These are phyloP conservation scores for Peromyscus leucopus DNA, from an alignment of 2,113 vertebrate genomes.

Conservation along the genomic window DNA sequence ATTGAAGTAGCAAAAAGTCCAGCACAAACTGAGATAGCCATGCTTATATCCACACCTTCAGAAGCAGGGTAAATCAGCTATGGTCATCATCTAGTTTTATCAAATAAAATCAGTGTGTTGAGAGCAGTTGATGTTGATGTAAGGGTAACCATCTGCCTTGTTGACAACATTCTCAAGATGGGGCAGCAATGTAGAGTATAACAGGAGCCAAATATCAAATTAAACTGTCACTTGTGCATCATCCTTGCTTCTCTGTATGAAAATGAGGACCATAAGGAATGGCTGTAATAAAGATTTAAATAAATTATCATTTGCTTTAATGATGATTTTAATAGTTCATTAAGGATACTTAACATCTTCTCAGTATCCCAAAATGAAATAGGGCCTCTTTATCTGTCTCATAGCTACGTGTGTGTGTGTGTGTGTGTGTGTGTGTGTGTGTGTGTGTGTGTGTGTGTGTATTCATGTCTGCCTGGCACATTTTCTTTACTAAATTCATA, in stretches of 20 bases:
- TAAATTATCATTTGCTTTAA: too few relatives aligned
- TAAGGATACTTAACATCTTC: neutral
- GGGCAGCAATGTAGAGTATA: neutral
- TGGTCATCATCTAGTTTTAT: neutral
- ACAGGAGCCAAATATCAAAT: neutral
- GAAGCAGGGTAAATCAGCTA: neutral
- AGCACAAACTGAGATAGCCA: too few relatives aligned
- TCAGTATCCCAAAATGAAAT: neutral
- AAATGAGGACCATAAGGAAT: neutral
- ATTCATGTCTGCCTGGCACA: neutral
- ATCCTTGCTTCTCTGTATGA: neutral
- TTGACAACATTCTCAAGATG: neutral
- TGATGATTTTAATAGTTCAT: neutral
- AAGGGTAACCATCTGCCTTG: neutral
- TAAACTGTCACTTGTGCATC: accelerated
- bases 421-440: neutral
- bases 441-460: neutral
- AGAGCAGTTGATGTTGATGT: neutral
- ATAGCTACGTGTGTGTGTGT: neutral
- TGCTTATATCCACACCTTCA: too few relatives aligned
- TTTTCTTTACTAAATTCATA: neutral
- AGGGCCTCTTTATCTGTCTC: neutral
- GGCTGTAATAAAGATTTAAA: neutral
- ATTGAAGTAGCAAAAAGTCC: neutral
- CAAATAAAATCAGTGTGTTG: too few relatives aligned